phyloP scores from a whole-genome alignment of 1,140 invertebrate species.

The Thaumetopoea pityocampa region DNA sequence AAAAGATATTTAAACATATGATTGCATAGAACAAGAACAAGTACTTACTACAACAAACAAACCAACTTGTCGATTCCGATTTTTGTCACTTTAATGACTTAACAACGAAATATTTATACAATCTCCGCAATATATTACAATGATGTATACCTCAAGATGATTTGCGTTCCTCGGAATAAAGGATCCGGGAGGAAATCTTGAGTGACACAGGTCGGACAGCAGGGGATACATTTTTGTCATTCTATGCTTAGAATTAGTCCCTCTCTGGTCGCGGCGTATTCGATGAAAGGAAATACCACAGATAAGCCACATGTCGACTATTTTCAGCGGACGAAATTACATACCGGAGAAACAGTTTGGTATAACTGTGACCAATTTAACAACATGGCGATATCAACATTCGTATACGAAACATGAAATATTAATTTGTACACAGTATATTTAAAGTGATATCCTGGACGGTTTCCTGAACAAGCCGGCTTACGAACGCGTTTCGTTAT shows the following conservation, averaged over 20 bases:
- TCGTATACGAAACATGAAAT: no score
- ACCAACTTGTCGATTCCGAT: background rate
- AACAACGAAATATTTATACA: constrained; percentile 13
- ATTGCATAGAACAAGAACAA: no score
- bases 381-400: no score
- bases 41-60: no score
- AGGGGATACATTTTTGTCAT: constrained; percentile 36
- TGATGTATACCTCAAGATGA: constrained; percentile 18
- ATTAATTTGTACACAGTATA: no score
- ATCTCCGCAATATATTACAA: constrained; percentile 16
- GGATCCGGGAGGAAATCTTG: constrained; percentile 23
- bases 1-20: no score
- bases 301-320: constrained; percentile 4
- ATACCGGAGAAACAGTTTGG: background rate
- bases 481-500: no score
- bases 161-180: constrained; percentile 24
- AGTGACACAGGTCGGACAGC: constrained; percentile 35
- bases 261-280: constrained; percentile 7
- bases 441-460: no score
- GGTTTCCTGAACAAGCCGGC: no score
- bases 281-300: constrained; percentile 14
- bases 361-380: background rate
- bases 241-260: constrained; percentile 24
- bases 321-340: background rate
- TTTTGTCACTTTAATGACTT: constrained; percentile 10